phyloP scores from a whole-genome alignment of 2,113 vertebrate species.

The Pyrgilauda ruficollis region DNA sequence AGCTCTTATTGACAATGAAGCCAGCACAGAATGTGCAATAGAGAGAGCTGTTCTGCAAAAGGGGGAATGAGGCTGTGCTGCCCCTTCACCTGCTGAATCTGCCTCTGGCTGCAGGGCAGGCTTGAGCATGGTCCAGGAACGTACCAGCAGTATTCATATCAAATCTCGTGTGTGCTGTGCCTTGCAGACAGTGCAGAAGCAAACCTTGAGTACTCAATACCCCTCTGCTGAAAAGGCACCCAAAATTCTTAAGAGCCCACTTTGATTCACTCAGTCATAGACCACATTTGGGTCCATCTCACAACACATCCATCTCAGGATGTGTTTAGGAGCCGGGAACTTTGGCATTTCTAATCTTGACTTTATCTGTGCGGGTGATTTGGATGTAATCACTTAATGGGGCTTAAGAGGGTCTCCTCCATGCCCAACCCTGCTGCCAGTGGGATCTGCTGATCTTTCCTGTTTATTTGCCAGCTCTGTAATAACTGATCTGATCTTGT shows the following conservation, averaged over 20 bases:
- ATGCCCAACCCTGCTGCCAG: not conserved
- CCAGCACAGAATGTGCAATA: not conserved
- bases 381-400: not conserved
- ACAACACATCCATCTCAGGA: not conserved
- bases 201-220: not conserved
- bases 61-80: not conserved
- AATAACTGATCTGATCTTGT: constrained; percentile 37
- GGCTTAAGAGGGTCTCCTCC: not conserved
- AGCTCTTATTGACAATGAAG: not conserved
- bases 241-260: not conserved
- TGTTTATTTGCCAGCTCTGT: constrained; percentile 30
- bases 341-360: constrained; percentile 55
- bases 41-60: not conserved
- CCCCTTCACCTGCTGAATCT: not conserved
- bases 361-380: not conserved
- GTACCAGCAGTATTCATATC: not conserved
- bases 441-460: constrained; percentile 33
- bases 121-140: not conserved
- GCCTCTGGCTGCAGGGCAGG: not conserved
- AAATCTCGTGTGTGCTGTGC: not conserved
- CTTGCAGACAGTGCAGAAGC: not conserved
- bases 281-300: not conserved
- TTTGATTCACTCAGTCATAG: not conserved
- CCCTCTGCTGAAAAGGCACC: not conserved
- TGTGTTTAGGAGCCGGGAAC: not conserved